Conservation (phyloP, 2,888 invertebrate species). For the Plagiodera versicolora region DNA sequence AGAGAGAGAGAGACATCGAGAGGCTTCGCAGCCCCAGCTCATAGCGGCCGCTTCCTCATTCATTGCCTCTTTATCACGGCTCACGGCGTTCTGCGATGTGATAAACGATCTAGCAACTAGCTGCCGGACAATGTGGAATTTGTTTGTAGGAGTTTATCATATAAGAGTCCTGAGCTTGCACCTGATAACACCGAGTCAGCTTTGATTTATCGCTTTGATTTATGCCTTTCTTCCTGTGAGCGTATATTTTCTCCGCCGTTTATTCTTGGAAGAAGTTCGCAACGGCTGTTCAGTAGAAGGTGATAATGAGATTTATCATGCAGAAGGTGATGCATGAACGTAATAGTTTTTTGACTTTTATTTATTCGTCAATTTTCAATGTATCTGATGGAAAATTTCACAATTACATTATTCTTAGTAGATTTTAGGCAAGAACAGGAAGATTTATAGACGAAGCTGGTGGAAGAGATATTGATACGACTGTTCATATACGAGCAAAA, state of each 20-base stretch:
- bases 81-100: slow-evolving; percentile 36
- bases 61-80: slow-evolving; percentile 48
- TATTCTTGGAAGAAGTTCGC: background rate
- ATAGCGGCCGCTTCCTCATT: slow-evolving; percentile 48
- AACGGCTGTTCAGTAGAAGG: background rate
- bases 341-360: background rate
- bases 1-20: slow-evolving; percentile 40
- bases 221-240: slow-evolving; percentile 15
- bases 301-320: background rate
- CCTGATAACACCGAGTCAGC: slow-evolving; percentile 40
- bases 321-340: no score
- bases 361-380: no score
- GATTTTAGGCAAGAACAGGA: no score
- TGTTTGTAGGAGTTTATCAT: slow-evolving; percentile 51
- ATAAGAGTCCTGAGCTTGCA: slow-evolving; percentile 45
- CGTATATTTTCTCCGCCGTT: slow-evolving; percentile 20
- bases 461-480: no score
- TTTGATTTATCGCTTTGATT: slow-evolving; percentile 28
- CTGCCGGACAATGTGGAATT: slow-evolving; percentile 51
- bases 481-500: no score
- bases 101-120: slow-evolving; percentile 48
- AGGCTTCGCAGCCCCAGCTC: slow-evolving; percentile 27
- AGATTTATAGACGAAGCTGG: no score
- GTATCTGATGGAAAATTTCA: no score
- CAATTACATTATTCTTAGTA: no score